Evolutionary conservation across 1,140 invertebrate genomes (phyloP).

Genomic region (Maniola jurtina): DNA sequence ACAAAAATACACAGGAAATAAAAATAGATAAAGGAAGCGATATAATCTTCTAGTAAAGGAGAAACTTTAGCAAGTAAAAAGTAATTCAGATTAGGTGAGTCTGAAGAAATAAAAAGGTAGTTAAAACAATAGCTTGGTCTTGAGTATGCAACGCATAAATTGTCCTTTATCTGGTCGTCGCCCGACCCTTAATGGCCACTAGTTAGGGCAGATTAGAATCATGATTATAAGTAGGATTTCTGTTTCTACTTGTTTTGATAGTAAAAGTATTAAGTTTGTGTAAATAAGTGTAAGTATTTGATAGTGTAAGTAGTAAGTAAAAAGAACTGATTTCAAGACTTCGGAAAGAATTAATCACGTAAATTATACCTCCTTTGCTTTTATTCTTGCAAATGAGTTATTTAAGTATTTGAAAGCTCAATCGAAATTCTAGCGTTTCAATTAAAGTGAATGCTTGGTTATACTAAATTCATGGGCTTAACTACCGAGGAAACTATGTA

Average conservation of each 20-base stretch:
- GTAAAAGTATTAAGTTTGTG: too few species aligned
- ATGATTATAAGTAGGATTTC: constrained; percentile 50
- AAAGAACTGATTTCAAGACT: neutral
- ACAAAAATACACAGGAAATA: too few species aligned
- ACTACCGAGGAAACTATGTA: neutral
- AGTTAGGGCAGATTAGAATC: constrained; percentile 69
- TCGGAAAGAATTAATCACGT: neutral
- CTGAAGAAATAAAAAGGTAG: constrained; percentile 36
- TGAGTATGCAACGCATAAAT: constrained; percentile 55
- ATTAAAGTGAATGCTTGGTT: neutral
- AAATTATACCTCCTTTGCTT: too few species aligned
- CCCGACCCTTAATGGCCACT: constrained; percentile 64
- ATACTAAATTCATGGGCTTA: neutral
- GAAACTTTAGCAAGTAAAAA: neutral
- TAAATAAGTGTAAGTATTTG: too few species aligned
- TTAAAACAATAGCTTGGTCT: constrained; percentile 42
- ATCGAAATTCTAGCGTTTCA: neutral
- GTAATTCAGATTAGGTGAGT: neutral
- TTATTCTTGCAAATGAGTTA: too few species aligned
- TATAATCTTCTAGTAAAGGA: neutral
- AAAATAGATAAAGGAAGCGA: neutral
- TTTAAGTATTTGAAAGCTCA: neutral
- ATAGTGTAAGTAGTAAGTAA: constrained; percentile 26
- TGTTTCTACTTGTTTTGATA: constrained; percentile 57
- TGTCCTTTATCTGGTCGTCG: constrained; percentile 58